Conservation (phyloP, 2,888 invertebrate genomes). For the Dendrolimus houi region DNA sequence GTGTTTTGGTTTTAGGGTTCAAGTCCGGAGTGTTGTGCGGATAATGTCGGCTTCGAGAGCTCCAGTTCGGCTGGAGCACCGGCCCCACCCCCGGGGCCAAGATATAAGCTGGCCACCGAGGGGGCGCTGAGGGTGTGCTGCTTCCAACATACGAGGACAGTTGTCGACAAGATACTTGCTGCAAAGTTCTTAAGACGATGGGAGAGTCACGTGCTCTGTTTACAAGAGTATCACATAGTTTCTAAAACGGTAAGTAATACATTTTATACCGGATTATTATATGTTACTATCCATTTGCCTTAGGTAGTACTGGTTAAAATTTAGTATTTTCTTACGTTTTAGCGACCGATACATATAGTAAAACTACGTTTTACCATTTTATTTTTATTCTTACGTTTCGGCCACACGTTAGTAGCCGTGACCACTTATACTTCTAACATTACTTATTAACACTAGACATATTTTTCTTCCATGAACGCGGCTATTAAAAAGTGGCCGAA, state of each 20-base stretch:
- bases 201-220: constrained; percentile 84
- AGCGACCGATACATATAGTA: too few species aligned
- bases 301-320: too few species aligned
- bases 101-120: constrained; percentile 82
- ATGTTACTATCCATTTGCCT: too few species aligned
- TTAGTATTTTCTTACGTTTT: too few species aligned
- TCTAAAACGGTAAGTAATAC: constrained; percentile 81
- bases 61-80: constrained; percentile 44
- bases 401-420: too few species aligned
- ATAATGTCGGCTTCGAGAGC: constrained; percentile 56
- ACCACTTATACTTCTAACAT: too few species aligned
- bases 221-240: constrained; percentile 80
- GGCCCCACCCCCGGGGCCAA: constrained; percentile 71
- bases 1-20: constrained; percentile 52
- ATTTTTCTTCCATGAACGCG: too few species aligned
- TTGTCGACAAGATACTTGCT: constrained; percentile 86
- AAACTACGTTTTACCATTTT: too few species aligned
- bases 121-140: constrained; percentile 85
- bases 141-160: constrained; percentile 85
- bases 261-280: background rate
- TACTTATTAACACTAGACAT: too few species aligned
- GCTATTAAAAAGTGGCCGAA: too few species aligned
- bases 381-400: too few species aligned
- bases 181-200: constrained; percentile 86
- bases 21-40: constrained; percentile 70